Evolutionary conservation across 1,140 invertebrate species (phyloP).

Genomic region (Onthophagus taurus): DNA sequence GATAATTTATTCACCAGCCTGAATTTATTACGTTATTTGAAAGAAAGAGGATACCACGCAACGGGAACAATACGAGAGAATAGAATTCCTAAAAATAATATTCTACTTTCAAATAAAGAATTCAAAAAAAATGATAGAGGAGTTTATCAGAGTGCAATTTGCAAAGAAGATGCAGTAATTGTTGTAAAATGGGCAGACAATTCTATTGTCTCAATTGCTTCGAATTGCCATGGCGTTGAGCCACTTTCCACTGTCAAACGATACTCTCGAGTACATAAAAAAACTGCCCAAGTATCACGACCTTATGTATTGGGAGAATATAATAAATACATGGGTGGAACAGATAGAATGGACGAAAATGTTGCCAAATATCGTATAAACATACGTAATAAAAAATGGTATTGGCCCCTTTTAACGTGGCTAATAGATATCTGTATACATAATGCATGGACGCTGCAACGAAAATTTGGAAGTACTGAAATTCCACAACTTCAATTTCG

Average conservation of each 20-base stretch:
- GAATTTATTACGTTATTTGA: slow-evolving; percentile 6
- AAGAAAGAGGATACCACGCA: slow-evolving; percentile 7
- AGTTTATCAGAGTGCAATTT: background rate
- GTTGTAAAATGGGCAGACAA: slow-evolving; percentile 26
- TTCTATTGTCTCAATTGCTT: slow-evolving; percentile 26
- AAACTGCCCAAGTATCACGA: slow-evolving; percentile 5
- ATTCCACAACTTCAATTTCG: slow-evolving; percentile 7
- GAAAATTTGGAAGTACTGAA: slow-evolving; percentile 14
- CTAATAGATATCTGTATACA: slow-evolving; percentile 22
- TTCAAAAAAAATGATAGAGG: slow-evolving; percentile 7
- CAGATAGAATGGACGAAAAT: slow-evolving; percentile 27
- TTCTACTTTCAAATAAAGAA: background rate
- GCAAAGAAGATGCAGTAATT: slow-evolving; percentile 2
- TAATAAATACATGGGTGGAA: slow-evolving; percentile 22
- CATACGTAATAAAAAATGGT: slow-evolving; percentile 25
- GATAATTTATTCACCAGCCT: slow-evolving; percentile 10
- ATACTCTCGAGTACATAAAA: slow-evolving; percentile 7
- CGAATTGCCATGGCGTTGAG: slow-evolving; percentile 21
- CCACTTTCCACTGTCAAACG: slow-evolving; percentile 3
- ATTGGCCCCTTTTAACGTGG: slow-evolving; percentile 29
- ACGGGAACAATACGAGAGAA: slow-evolving; percentile 12
- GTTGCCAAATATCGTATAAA: slow-evolving; percentile 22
- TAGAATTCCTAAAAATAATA: slow-evolving; percentile 9
- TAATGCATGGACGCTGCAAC: slow-evolving; percentile 19
- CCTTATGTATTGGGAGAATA: slow-evolving; percentile 3